Evolutionary conservation across 2,888 invertebrate species (phyloP).

Genomic region (Euclidia mi): DNA sequence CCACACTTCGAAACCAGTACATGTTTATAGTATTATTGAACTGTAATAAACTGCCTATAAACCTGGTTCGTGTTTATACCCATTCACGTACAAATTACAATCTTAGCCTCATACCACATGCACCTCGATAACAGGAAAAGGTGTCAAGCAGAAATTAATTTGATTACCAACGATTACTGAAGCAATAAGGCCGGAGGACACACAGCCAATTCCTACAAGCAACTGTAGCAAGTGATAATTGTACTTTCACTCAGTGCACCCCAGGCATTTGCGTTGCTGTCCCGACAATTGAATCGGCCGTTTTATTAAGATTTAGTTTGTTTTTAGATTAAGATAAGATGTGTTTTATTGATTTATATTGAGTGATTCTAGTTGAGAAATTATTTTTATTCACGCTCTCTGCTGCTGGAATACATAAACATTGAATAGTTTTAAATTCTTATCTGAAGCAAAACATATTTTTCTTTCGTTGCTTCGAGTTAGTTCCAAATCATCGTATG

Average conservation of each 20-base stretch:
- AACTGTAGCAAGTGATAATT: conserved; percentile 56
- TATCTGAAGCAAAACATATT: no score
- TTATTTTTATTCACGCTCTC: no score
- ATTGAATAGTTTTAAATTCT: no score
- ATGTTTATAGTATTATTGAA: no score
- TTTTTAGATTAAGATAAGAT: conserved; percentile 37
- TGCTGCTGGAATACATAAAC: no score
- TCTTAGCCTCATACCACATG: conserved; percentile 21
- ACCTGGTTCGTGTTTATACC: no score
- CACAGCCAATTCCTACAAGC: conserved; percentile 43
- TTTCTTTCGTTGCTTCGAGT: no score
- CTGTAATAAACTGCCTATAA: no score
- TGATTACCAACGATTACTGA: conserved; percentile 56
- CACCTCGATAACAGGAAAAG: conserved; percentile 53
- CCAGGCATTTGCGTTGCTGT: conserved; percentile 37
- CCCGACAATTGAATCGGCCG: conserved; percentile 48
- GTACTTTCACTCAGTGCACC: conserved; percentile 56
- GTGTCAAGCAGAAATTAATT: conserved; percentile 61
- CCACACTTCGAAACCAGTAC: no score
- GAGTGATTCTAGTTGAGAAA: no score
- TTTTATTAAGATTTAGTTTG: conserved; percentile 44
- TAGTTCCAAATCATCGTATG: no score
- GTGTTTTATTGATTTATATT: conserved; percentile 9
- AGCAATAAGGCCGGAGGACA: conserved; percentile 56
- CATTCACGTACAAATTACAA: conserved; percentile 6